These are phyloP conservation scores for Parotocinclus haroldoi DNA, from an alignment of 2,797 vertebrate species.

Conservation along the genomic window DNA sequence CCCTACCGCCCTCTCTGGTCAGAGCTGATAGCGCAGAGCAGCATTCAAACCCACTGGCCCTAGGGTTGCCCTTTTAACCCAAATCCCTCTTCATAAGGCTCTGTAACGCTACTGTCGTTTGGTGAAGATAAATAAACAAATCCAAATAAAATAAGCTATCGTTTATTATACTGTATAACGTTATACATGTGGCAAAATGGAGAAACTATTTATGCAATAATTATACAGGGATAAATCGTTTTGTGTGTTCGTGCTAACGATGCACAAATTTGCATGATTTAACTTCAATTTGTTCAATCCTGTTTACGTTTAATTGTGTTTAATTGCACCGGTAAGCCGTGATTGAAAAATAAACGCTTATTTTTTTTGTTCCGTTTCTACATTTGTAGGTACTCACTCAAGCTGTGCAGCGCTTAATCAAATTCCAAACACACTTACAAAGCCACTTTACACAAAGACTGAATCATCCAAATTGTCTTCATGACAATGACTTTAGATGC, in stretches of 20 bases:
- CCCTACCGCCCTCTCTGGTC: too few relatives aligned
- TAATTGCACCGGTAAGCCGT: constrained; percentile 5
- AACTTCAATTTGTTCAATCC: constrained; percentile 15
- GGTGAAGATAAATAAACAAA: too few relatives aligned
- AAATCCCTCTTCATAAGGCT: too few relatives aligned
- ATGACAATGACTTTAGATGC: constrained; percentile 31
- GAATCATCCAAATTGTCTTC: constrained; percentile 34
- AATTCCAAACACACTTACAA: background rate
- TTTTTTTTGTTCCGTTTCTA: background rate
- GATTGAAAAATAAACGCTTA: constrained; percentile 15
- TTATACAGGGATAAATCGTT: too few relatives aligned
- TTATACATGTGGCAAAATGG: too few relatives aligned
- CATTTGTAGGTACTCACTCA: background rate
- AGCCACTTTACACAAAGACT: constrained; percentile 24
- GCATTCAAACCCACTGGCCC: too few relatives aligned
- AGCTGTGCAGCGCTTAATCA: constrained; percentile 11
- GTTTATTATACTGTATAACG: too few relatives aligned
- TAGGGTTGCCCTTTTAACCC: too few relatives aligned
- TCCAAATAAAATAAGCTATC: too few relatives aligned
- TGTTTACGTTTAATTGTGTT: constrained; percentile 14
- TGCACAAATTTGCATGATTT: constrained; percentile 19
- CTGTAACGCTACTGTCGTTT: too few relatives aligned
- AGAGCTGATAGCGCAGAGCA: too few relatives aligned
- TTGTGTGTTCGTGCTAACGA: background rate
- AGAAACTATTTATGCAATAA: too few relatives aligned